These are phyloP conservation scores for Campopleginae sp. DNA, from an alignment of 2,888 invertebrate species.

Conservation along the genomic window DNA sequence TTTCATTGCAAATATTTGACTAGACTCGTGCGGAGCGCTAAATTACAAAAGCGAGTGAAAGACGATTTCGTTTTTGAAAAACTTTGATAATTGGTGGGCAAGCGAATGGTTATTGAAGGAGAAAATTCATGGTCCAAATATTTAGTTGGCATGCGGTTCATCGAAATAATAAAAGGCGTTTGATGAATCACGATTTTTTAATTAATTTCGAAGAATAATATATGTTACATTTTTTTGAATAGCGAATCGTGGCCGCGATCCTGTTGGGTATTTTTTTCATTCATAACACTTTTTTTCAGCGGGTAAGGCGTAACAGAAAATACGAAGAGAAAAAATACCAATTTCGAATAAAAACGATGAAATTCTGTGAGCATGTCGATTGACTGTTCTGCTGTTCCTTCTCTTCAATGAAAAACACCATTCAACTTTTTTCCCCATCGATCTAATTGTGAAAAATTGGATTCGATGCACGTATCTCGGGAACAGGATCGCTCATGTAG, in stretches of 20 bases:
- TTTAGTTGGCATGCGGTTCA: not conserved
- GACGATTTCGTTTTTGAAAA: not conserved
- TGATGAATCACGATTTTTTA: not conserved
- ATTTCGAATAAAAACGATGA: not conserved
- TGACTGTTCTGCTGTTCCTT: not conserved
- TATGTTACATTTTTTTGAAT: not conserved
- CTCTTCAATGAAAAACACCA: not conserved
- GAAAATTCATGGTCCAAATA: not conserved
- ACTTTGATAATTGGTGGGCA: not conserved
- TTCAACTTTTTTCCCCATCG: not conserved
- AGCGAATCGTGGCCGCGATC: not conserved
- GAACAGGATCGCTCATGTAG: not conserved
- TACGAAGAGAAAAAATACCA: not conserved
- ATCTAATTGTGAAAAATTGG: not conserved
- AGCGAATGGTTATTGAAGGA: not conserved
- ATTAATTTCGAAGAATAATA: not conserved
- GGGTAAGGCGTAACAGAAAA: not conserved
- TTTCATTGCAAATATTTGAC: not conserved
- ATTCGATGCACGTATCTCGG: constrained; percentile 10
- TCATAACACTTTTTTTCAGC: not conserved
- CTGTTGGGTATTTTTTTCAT: not conserved
- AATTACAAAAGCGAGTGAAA: not conserved
- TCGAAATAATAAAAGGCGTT: not conserved
- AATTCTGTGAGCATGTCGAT: not conserved
- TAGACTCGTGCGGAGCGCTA: not conserved